Percentiles rank a stretch among this genome's conserved stretches.
Evolutionary conservation across 2,888 invertebrate genomes (phyloP).

Genomic region (Platycheirus rosarum): DNA sequence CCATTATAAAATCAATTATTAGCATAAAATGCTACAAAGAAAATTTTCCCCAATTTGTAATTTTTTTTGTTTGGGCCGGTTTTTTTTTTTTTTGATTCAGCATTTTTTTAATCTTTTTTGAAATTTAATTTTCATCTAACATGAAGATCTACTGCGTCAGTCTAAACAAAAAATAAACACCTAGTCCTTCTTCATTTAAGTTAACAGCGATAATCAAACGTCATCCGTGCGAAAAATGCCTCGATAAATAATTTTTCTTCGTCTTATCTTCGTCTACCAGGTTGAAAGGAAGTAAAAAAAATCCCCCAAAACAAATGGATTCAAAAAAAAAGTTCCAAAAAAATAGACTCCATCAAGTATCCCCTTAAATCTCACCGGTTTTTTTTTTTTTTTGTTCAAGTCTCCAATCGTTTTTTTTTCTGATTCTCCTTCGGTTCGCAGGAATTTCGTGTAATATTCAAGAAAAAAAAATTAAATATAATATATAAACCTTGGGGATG

Average conservation of each 20-base stretch:
- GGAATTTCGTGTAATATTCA: slow-evolving; percentile 39
- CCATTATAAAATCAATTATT: slow-evolving; percentile 67
- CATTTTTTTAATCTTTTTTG: slow-evolving; percentile 42
- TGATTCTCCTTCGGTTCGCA: slow-evolving; percentile 8
- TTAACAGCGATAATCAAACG: slow-evolving; percentile 67
- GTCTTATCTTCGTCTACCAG: slow-evolving; percentile 69
- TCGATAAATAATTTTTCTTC: slow-evolving; percentile 62
- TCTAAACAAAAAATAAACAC: slow-evolving; percentile 24
- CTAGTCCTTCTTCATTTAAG: slow-evolving; percentile 57
- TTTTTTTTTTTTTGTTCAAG: no score
- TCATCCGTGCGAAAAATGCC: slow-evolving; percentile 73
- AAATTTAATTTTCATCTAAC: slow-evolving; percentile 54
- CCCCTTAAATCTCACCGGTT: slow-evolving; percentile 18
- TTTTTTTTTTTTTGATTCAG: slow-evolving; percentile 38
- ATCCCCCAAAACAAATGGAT: slow-evolving; percentile 7
- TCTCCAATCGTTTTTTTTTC: slow-evolving; percentile 1
- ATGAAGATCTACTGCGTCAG: slow-evolving; percentile 25
- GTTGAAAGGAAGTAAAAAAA: neutral
- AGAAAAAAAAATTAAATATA: slow-evolving; percentile 1
- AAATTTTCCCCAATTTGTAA: slow-evolving; percentile 67
- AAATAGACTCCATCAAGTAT: slow-evolving; percentile 53
- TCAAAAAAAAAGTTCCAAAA: slow-evolving; percentile 20
- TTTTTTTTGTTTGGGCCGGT: slow-evolving; percentile 45
- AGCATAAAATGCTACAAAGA: slow-evolving; percentile 55
- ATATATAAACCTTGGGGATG: slow-evolving; percentile 44